Evolutionary conservation across 35 echinoderm and acorn worm genomes (phyloP), one percentile per base, ranked within the genome.

Genomic region (Heliocidaris tuberculata): DNA sequence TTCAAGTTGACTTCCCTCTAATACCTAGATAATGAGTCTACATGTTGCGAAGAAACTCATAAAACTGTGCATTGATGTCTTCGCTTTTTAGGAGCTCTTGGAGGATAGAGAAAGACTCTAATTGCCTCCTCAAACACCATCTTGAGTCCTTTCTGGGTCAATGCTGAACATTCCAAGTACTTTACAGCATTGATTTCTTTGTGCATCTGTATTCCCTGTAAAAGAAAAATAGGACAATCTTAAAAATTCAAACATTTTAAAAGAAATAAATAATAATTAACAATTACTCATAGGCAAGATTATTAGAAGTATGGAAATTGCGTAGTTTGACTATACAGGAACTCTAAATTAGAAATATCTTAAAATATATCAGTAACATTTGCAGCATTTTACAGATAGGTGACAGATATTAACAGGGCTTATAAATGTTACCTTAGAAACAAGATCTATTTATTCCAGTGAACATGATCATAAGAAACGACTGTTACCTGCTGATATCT

Each of bases 61-160:
- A 96, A 31, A 27, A 93, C 21, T 32, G 32, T 19, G 52, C 95
- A 96, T 48, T 19, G 52, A 32, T 52, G 47, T 85, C 88, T 94
- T 19, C 85, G 94, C 60, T 96, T 96, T 86, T 96, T 94, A 16
- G 85, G 49, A 32, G 24, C 47, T 92, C 94, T 96, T 27, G 95
- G 95, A n/a, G 98, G 98, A 71, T 95, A 99, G n/a, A 99, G 93
- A 86, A 99, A 97, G 27, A 95, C 98, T 60, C 97, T 89, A 31
- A 99, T 99, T 13, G 97, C 98, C 88, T 99, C 98, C n/a, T 99
- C 98, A 95, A 99, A 97, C 17, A 99, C 97, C 9, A 96, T 99
- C 97, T 99, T 99, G 0, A 99, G 94, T n/a, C 98, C 98, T 86
- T 99, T 99, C 87, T 99, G 98, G 30, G 98, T 99, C 31, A 99